Conservation (phyloP, 2,797 vertebrate genomes). For the Simalia tracyae region DNA sequence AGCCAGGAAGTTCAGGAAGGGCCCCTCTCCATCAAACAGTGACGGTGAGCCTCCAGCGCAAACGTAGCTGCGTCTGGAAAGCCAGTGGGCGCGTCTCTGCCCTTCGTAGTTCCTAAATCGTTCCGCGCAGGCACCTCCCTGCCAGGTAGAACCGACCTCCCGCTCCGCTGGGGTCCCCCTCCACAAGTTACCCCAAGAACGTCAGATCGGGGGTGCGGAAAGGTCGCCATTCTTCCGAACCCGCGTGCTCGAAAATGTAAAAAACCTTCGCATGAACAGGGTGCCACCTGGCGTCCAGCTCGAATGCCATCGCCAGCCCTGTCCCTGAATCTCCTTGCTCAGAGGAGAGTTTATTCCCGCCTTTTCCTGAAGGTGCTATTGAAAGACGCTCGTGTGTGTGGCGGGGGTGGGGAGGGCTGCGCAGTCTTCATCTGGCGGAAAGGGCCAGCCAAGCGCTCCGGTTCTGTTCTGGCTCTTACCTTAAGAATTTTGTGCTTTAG, state of each 20-base stretch:
- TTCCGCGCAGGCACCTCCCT: not conserved
- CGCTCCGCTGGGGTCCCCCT: not conserved
- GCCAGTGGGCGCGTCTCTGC: not conserved
- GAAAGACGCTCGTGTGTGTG: not conserved
- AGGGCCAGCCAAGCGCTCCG: not conserved
- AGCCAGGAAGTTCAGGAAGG: not conserved
- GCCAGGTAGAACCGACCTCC: not conserved
- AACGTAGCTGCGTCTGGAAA: not conserved
- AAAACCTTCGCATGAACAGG: not conserved
- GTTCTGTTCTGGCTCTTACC: not conserved
- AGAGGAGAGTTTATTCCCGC: not conserved
- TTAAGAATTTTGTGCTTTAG: not conserved
- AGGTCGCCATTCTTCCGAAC: not conserved
- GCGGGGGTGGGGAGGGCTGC: not conserved
- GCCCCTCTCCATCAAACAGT: no score
- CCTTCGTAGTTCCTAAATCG: not conserved
- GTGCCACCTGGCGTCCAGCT: not conserved
- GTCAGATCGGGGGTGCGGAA: not conserved
- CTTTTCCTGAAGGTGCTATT: not conserved
- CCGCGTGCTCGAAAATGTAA: not conserved
- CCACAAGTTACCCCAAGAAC: not conserved
- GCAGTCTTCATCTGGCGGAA: conserved; percentile 24
- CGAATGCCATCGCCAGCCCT: not conserved
- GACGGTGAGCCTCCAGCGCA: not conserved
- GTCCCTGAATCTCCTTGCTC: not conserved